Evolutionary conservation across 2,888 invertebrate genomes (phyloP), one percentile per base, ranked within the genome.

Genomic region (Euclidia mi): DNA sequence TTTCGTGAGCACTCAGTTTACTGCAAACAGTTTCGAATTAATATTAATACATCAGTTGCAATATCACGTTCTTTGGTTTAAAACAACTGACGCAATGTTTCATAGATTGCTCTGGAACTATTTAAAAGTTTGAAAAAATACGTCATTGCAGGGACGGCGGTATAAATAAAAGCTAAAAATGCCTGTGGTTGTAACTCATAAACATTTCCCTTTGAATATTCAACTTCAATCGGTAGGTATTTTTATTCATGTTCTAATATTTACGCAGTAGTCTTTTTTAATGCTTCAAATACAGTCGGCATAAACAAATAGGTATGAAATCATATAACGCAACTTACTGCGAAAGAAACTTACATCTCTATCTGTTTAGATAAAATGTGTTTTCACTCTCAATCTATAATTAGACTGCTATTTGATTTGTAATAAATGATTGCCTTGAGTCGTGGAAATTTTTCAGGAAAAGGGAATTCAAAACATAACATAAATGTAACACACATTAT

Each of bases 191-290:
- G 41, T 58, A 59, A 59, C 58, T 45, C 29, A 15, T 35, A 42
- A 65, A 61, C 40, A 38, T 52, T 50, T 40, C 42, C 14, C 31
- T 69, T 64, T 59, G 48, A 48, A 53, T 66, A 70, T 59, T 50
- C 42, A 35, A 70, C 50, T 58, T 44, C 47, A 55, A 50, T 65
- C 59, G 32, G 25, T 43, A 38, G 44, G 35, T 35, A 14, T 15
- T 17, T 37, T 37, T 17, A 18, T 37, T 10, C 18, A n/a, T 3
- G 17, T 17, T 17, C 15, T 37, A 17, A 18, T n/a, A 37, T 37
- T 10, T 37, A 37, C 17, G 17, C 18, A 37, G 9, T 1, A 3
- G 15, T 35, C 11, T 3, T 35, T 15, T 35, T 6, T 15, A 6
- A 14, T 15, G 2, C 4, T 2, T 12, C 32, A 12, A 10, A 11